Conservation (phyloP, 1,140 invertebrate species). For the Neodiprion fabricii region DNA sequence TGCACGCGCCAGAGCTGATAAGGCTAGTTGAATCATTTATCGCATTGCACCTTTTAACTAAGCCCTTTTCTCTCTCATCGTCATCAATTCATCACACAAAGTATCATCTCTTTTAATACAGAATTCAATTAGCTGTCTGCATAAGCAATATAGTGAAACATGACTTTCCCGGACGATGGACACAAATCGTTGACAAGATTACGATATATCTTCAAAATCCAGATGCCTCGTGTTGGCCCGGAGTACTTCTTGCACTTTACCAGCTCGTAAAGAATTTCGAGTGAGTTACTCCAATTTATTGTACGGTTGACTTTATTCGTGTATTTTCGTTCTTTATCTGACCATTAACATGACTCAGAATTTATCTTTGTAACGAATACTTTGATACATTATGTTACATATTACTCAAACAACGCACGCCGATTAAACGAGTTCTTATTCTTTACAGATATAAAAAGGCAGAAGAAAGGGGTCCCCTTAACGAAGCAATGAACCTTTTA, state of each 20-base stretch:
- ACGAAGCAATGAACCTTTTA: constrained; percentile 94
- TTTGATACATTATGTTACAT: constrained; percentile 2
- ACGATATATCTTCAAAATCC: constrained; percentile 80
- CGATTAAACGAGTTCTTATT: constrained; percentile 19
- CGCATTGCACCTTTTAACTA: background rate
- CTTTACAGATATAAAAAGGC: constrained; percentile 81
- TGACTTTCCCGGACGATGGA: constrained; percentile 96
- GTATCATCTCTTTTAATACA: constrained; percentile 52
- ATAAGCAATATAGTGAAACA: constrained; percentile 92
- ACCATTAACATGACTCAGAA: background rate
- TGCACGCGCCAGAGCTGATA: constrained; percentile 89
- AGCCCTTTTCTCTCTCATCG: too few relatives aligned
- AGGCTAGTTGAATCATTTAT: constrained; percentile 60
- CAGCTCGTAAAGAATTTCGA: constrained; percentile 97
- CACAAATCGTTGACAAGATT: constrained; percentile 94
- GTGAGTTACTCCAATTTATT: constrained; percentile 57
- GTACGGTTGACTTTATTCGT: too few relatives aligned
- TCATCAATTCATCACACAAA: background rate
- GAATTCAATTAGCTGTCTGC: constrained; percentile 90
- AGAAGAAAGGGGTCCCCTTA: constrained; percentile 86
- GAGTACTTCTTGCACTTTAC: constrained; percentile 89
- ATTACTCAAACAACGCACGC: background rate
- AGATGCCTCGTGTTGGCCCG: constrained; percentile 88
- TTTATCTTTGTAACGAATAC: background rate
- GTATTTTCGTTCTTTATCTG: background rate